Conservation (phyloP, 2,888 invertebrate species). For the Alentia gelatinosa region DNA sequence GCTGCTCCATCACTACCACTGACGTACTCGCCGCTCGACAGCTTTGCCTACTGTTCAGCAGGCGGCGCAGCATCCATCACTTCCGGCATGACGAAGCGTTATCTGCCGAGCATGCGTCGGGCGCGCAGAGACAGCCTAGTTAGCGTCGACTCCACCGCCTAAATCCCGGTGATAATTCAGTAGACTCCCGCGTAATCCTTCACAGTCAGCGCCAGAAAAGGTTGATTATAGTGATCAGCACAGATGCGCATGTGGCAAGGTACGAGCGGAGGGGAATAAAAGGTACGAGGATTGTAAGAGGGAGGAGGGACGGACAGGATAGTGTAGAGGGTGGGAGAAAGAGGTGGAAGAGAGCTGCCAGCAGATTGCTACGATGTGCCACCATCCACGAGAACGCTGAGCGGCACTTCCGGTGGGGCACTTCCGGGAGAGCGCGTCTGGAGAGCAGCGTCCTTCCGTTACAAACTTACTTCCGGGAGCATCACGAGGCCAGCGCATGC, state of each 20-base stretch:
- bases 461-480: neutral
- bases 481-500: neutral
- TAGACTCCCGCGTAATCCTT: constrained; percentile 20
- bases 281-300: neutral
- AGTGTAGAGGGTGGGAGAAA: neutral
- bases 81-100: constrained; percentile 50
- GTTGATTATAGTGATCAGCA: neutral
- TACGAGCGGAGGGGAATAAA: neutral
- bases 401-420: neutral
- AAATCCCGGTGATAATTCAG: constrained; percentile 29
- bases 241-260: neutral
- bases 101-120: neutral
- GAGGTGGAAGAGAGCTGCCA: neutral
- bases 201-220: neutral
- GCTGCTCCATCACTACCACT: constrained; percentile 1
- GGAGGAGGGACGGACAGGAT: neutral
- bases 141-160: neutral
- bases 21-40: constrained; percentile 29
- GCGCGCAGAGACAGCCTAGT: constrained; percentile 39
- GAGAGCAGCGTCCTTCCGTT: neutral
- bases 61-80: constrained; percentile 49
- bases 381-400: neutral
- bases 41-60: constrained; percentile 29
- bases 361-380: too few relatives aligned
- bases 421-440: neutral